These are phyloP conservation scores for Proctacanthus coquilletti DNA, from an alignment of 1,140 invertebrate genomes.

Conservation along the genomic window DNA sequence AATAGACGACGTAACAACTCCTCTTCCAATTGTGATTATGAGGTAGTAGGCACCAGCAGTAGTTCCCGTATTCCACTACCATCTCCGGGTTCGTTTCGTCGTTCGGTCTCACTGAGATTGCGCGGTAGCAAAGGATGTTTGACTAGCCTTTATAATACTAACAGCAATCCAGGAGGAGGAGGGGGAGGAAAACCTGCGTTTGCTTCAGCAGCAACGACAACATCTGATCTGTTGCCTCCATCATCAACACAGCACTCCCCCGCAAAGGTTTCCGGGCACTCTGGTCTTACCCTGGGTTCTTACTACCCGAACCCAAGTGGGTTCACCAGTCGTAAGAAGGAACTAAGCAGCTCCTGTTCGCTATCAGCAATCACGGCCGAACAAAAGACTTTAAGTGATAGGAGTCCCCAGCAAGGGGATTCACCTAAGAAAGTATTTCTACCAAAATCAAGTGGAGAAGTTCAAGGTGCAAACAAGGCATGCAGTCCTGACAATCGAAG, in stretches of 20 bases:
- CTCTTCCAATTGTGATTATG: neutral
- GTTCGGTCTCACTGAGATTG: slow-evolving; percentile 33
- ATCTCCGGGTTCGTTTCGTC: slow-evolving; percentile 19
- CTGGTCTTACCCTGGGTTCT: no score
- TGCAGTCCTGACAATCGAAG: no score
- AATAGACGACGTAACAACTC: neutral
- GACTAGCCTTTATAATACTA: slow-evolving; percentile 1
- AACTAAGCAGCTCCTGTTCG: slow-evolving; percentile 5
- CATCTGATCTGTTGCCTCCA: no score
- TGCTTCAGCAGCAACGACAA: no score
- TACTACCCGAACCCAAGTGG: no score
- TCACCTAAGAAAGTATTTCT: slow-evolving; percentile 2
- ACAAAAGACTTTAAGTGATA: neutral
- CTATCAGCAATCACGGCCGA: slow-evolving; percentile 7
- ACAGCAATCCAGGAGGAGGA: neutral
- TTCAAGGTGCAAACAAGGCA: no score
- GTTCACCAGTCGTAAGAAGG: slow-evolving; percentile 1
- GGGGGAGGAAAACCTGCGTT: no score
- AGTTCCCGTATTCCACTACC: slow-evolving; percentile 9
- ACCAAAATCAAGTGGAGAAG: no score
- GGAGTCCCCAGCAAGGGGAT: slow-evolving; percentile 2
- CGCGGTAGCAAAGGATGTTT: slow-evolving; percentile 32
- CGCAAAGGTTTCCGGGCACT: no score
- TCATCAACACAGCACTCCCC: no score
- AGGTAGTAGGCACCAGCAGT: neutral